These are phyloP conservation scores for Deroptyus accipitrinus DNA, from an alignment of 2,113 vertebrate genomes.

Conservation along the genomic window DNA sequence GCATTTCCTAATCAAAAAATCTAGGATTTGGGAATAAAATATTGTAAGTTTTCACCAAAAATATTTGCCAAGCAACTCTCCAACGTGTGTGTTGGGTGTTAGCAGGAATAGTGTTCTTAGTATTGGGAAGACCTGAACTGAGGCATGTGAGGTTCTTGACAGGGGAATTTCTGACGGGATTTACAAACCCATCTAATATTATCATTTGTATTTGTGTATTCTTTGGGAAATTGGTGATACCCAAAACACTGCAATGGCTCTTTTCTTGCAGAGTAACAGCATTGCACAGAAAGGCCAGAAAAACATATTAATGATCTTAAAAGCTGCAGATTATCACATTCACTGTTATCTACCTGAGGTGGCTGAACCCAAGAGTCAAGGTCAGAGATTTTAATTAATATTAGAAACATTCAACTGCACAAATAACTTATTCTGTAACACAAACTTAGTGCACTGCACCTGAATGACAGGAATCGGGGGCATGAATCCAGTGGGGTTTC, in stretches of 20 bases:
- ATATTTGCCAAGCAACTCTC: neutral
- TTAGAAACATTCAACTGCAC: neutral
- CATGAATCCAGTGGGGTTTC: neutral
- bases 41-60: neutral
- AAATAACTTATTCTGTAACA: neutral
- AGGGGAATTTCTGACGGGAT: neutral
- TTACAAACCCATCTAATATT: neutral
- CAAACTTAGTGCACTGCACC: neutral
- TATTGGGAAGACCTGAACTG: neutral
- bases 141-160: neutral
- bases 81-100: neutral
- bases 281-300: neutral
- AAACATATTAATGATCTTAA: neutral
- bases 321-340: neutral
- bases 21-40: neutral
- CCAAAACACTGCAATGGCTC: neutral
- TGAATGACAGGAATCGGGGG: neutral
- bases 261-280: neutral
- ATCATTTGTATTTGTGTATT: neutral
- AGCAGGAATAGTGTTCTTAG: neutral
- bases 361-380: neutral
- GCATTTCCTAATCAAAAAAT: neutral
- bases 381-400: neutral
- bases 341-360: neutral
- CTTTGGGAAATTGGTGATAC: neutral